Evolutionary conservation across 2,797 vertebrate species (phyloP), one percentile per base, ranked within the genome.

Genomic region (Tapera naevia): DNA sequence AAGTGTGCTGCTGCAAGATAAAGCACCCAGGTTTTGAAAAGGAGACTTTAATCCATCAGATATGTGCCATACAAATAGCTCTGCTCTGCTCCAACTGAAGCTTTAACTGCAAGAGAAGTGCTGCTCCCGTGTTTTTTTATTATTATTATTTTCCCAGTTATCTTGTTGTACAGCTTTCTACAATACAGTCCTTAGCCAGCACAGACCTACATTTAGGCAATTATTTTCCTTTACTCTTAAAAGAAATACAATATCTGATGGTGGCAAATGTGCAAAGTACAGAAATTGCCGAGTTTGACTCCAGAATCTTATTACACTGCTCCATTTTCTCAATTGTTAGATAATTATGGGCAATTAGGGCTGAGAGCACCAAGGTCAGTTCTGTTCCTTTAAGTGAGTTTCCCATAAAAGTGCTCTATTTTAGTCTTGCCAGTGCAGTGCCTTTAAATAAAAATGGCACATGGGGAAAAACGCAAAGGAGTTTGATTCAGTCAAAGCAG

Each of bases 161-260:
- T 94, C 95, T 89, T 89, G 64, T 87, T 95, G 76, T 71, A 93
- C 89, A 96, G 94, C 89, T 95, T 86, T 84, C 86, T 86, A 65
- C 75, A 76, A 45, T 48, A 61, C 8, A 61, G 45, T 90, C 71
- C 92, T 96, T 27, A 76, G 73, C 51, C 57, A 74, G 60, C 58
- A 74, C 45, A 86, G 50, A 32, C 64, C 37, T 69, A 7, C 67
- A 58, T 43, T 82, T 13, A 60, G 66, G 70, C 69, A 92, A 90
- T 78, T 80, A 80, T 70, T 83, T 82, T 41, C 58, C 54, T 88
- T 88, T 76, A 21, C 57, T 91, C 76, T 71, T 35, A 74, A 62
- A 88, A 74, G 83, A 79, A 93, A 74, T 37, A 35, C 37, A 70
- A 10, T 94, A 94, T 92, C 91, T 91, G 86, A 80, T 51, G 79